Percentiles rank a stretch among this genome's conserved stretches.
Evolutionary conservation across 2,888 invertebrate genomes (phyloP).

Genomic region (Eurytoma californica): DNA sequence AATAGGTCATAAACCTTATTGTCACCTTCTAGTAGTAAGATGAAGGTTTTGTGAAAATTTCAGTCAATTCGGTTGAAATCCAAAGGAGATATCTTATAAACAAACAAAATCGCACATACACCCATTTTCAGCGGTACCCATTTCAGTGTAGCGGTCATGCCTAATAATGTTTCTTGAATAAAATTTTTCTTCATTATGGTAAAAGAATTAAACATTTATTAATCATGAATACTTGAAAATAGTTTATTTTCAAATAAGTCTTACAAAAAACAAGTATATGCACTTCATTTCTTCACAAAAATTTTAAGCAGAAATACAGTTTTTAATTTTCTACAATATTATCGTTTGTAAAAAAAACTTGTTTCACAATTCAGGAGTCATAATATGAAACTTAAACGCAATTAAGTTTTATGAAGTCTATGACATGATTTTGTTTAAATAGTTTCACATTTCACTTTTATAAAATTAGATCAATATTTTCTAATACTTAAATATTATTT

Average conservation of each 20-base stretch:
- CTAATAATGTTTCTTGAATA: background rate
- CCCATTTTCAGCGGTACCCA: no score
- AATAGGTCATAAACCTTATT: no score
- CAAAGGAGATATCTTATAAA: no score
- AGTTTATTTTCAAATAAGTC: conserved; percentile 26
- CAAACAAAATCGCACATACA: no score
- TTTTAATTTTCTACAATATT: background rate
- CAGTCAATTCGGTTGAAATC: no score
- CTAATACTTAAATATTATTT: conserved; percentile 45
- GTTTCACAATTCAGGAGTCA: conserved; percentile 10
- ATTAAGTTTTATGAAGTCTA: conserved; percentile 25
- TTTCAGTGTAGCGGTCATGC: no score
- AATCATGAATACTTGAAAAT: conserved; percentile 11
- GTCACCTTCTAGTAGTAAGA: no score
- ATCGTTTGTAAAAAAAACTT: background rate
- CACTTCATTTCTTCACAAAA: conserved; percentile 11
- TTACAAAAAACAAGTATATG: conserved; percentile 27
- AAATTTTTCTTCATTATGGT: background rate
- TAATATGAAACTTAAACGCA: conserved; percentile 42
- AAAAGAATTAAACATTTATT: background rate
- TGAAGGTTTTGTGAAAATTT: no score
- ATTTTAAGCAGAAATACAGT: conserved; percentile 10
- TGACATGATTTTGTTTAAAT: conserved; percentile 26
- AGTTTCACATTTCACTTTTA: conserved; percentile 36
- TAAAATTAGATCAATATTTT: conserved; percentile 45